Evolutionary conservation across 2,113 vertebrate species (phyloP), one percentile per base, ranked within the genome.

Genomic region (Alligator mississippiensis): DNA sequence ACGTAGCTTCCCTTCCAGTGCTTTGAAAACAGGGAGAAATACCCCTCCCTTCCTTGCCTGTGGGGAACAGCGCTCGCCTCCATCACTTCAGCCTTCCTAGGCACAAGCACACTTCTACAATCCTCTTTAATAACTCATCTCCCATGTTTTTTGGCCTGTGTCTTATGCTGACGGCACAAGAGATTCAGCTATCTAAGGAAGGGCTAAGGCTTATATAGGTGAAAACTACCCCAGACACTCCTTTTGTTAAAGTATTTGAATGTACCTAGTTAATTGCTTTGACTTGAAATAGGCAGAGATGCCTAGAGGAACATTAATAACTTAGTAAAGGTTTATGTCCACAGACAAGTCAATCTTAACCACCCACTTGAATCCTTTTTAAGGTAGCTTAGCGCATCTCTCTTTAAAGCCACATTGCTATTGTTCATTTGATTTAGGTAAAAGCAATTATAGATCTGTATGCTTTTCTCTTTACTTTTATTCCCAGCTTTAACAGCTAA

Each of bases 361-460:
- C 34, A 12, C 17, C 18, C 47, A 47, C 55, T 88, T 90, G 19
- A 90, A 66, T 64, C 66, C 77, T 34, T 84, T 83, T 80, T 30
- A 38, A 55, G 54, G 28, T 38, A 86, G 38, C 85, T 79, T 89
- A 89, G 89, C 82, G 92, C 30, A 90, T 24, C 70, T 55, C 72
- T 57, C 61, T 83, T 72, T 89, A 77, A 80, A 58, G 58, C 88
- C 92, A 75, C 70, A 19, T 27, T 95, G 74, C 38, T 85, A 85
- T 88, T 62, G 76, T 88, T 91, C 70, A 84, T 96, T 93, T 94
- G 88, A 94, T 96, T 84, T 88, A 91, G 64, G 81, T 60, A 84
- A 89, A 93, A 97, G 72, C 84, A 95, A 95, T 97, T 95, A 94
- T 60, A 93, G 90, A 93, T 89, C 97, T 94, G 68, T 75, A 91